Percentiles rank a stretch among this genome's conserved stretches.
These are phyloP conservation scores for Montipora efflorescens DNA, from an alignment of 64 coral and sea anemone genomes.

Conservation along the genomic window DNA sequence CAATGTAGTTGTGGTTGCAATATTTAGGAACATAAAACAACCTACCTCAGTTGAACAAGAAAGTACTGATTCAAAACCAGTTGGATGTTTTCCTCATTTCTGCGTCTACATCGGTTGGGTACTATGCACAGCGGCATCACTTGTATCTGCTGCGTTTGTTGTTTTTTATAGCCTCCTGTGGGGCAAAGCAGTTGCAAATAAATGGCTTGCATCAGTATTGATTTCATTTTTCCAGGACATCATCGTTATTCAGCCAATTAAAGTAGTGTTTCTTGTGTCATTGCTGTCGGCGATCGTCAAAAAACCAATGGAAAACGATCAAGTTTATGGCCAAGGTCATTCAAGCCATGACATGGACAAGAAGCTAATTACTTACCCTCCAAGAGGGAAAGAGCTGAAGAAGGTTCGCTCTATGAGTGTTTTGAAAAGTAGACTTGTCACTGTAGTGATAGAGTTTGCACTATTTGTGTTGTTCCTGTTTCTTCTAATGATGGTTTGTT, in stretches of 20 bases:
- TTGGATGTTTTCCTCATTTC: constrained; percentile 45
- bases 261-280: constrained; percentile 66
- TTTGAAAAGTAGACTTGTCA: constrained; percentile 9
- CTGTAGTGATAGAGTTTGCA: constrained; percentile 26
- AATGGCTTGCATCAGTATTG: constrained; percentile 82
- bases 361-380: constrained; percentile 7
- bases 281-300: constrained; percentile 78
- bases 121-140: constrained; percentile 40
- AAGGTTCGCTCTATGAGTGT: constrained; percentile 29
- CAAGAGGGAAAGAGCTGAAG: constrained; percentile 31
- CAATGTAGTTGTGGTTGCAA: constrained; percentile 78
- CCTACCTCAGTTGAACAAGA: neutral
- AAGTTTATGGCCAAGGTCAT: constrained; percentile 43
- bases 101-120: constrained; percentile 79
- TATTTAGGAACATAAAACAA: constrained; percentile 79
- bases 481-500: constrained; percentile 69
- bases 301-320: constrained; percentile 69
- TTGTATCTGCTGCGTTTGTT: constrained; percentile 65
- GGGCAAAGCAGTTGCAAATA: constrained; percentile 83
- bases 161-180: constrained; percentile 90
- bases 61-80: neutral
- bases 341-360: constrained; percentile 44
- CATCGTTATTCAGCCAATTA: constrained; percentile 86
- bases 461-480: constrained; percentile 44
- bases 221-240: constrained; percentile 89